Conservation (phyloP, 2,888 invertebrate species). For the Papilio demoleus region DNA sequence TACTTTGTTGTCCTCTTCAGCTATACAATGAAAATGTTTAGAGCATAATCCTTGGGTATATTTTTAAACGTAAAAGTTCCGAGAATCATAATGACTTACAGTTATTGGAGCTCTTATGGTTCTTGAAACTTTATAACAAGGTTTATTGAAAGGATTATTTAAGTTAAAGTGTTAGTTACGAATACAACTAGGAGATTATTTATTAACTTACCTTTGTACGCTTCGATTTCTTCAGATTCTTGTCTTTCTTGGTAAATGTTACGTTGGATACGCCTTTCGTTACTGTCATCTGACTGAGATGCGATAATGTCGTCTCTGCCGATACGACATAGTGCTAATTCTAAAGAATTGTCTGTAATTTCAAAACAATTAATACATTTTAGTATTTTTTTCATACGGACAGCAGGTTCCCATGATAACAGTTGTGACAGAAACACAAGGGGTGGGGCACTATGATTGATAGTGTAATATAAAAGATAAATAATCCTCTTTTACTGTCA, state of each 20-base stretch:
- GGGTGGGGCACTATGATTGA: no score
- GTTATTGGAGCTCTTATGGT: no score
- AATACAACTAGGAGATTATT: neutral
- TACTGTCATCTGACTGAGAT: conserved; percentile 88
- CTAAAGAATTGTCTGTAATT: conserved; percentile 86
- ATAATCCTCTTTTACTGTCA: no score
- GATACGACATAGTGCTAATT: conserved; percentile 92
- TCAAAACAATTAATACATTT: no score
- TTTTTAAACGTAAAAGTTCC: neutral
- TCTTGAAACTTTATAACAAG: neutral
- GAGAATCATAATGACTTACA: neutral
- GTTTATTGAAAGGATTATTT: neutral
- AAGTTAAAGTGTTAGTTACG: neutral
- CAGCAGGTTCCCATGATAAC: no score
- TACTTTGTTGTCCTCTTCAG: conserved; percentile 79
- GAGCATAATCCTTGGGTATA: neutral
- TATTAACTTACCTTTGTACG: conserved; percentile 70
- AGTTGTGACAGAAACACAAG: no score
- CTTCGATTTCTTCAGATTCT: conserved; percentile 80
- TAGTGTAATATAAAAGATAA: no score
- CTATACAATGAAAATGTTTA: conserved; percentile 50
- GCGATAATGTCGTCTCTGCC: conserved; percentile 96
- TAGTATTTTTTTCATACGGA: no score
- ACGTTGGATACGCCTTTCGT: conserved; percentile 78
- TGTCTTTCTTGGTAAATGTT: conserved; percentile 82